These are phyloP conservation scores for Drosophila quinaria DNA, from an alignment of 2,888 invertebrate genomes.

Conservation along the genomic window DNA sequence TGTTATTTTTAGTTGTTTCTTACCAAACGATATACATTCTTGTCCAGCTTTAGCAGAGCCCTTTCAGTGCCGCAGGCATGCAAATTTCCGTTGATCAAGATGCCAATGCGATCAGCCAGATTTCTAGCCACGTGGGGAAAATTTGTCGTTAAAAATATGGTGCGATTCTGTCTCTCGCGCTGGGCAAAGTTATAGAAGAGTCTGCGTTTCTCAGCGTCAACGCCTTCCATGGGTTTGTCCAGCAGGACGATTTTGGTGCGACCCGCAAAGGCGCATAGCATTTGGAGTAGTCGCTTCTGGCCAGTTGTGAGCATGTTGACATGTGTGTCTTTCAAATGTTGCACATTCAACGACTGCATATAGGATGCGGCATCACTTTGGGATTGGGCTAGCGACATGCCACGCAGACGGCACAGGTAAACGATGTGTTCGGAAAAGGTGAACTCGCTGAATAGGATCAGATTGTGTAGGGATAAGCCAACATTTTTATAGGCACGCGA, in stretches of 20 bases:
- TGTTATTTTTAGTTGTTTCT: conserved; percentile 1
- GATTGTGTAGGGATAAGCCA: conserved; percentile 23
- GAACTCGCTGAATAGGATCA: conserved; percentile 38
- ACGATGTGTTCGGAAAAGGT: conserved; percentile 49
- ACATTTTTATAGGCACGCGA: conserved; percentile 20
- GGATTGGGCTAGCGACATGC: conserved; percentile 27
- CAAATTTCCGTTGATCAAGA: conserved; percentile 91
- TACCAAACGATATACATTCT: conserved; percentile 91
- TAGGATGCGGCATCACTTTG: conserved; percentile 25
- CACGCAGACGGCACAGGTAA: conserved; percentile 53
- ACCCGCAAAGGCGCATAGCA: conserved; percentile 62
- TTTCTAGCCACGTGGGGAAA: conserved; percentile 95
- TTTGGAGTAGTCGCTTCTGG: conserved; percentile 43
- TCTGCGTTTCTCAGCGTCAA: conserved; percentile 80
- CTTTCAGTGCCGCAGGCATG: conserved; percentile 91
- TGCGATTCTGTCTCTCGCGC: conserved; percentile 89
- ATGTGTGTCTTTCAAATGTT: background rate
- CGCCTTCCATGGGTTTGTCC: conserved; percentile 55
- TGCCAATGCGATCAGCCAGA: conserved; percentile 93
- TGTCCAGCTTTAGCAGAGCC: conserved; percentile 91
- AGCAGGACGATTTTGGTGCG: conserved; percentile 49
- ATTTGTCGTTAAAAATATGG: conserved; percentile 92
- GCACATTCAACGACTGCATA: conserved; percentile 24
- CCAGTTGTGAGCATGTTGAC: conserved; percentile 37
- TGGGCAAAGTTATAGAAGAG: conserved; percentile 92